Conservation (phyloP, 2,888 invertebrate species). For the Brachynemurus nebulosus region DNA sequence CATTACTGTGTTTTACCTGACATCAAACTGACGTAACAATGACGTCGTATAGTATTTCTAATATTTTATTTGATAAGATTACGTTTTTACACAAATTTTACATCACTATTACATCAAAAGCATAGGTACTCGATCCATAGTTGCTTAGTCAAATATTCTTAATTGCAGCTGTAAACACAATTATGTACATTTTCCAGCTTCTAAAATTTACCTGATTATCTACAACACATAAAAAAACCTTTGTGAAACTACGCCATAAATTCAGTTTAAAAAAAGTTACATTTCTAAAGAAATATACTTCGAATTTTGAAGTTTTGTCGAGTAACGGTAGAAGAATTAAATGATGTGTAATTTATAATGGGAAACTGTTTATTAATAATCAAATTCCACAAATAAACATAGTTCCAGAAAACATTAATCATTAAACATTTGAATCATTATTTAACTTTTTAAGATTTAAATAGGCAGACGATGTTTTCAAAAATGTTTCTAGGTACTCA, state of each 20-base stretch:
- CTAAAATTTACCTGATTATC: neutral
- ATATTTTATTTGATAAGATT: neutral
- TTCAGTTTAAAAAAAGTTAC: neutral
- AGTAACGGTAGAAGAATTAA: neutral
- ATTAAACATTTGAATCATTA: neutral
- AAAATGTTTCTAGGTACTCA: neutral
- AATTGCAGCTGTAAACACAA: too few species aligned
- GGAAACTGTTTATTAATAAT: neutral
- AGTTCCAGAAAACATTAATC: neutral
- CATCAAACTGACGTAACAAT: neutral
- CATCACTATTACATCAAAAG: neutral
- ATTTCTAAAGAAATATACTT: neutral
- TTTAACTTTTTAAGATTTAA: neutral
- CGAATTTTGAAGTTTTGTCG: neutral
- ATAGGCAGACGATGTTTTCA: neutral
- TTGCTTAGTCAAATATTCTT: neutral
- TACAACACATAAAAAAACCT: neutral
- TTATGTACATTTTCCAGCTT: neutral
- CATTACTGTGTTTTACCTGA: neutral
- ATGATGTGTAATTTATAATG: neutral
- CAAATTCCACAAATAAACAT: neutral
- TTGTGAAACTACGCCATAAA: too few species aligned
- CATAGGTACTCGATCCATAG: neutral
- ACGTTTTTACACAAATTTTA: neutral
- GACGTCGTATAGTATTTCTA: neutral